These are phyloP conservation scores for Trypoxylon attenuatum DNA, from an alignment of 2,888 invertebrate species.

Conservation along the genomic window DNA sequence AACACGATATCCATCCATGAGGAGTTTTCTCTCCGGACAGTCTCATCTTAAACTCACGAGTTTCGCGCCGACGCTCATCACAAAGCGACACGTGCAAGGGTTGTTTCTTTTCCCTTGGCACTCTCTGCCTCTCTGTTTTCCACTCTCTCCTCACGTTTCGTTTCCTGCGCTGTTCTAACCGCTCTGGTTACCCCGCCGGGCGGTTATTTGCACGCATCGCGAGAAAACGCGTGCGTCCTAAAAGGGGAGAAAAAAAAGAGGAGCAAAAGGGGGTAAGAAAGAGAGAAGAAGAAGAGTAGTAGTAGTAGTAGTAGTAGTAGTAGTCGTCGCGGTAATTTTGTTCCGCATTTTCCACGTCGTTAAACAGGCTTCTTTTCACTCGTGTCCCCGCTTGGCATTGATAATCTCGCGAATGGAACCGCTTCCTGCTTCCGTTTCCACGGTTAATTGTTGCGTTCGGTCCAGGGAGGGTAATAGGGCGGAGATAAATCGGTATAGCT, in stretches of 20 bases:
- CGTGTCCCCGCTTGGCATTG: too few relatives aligned
- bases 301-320: too few relatives aligned
- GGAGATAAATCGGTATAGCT: constrained; percentile 14
- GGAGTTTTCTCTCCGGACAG: too few relatives aligned
- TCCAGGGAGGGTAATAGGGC: not conserved
- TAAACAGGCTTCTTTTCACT: too few relatives aligned
- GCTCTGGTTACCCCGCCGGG: constrained; percentile 6
- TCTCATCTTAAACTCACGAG: constrained; percentile 20
- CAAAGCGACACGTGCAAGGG: constrained; percentile 26
- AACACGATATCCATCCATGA: too few relatives aligned
- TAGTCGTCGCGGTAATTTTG: too few relatives aligned
- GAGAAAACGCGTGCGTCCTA: too few relatives aligned
- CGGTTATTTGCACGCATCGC: constrained; percentile 18
- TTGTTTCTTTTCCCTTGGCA: not conserved
- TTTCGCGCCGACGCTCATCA: constrained; percentile 28
- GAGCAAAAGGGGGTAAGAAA: too few relatives aligned
- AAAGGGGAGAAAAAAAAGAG: too few relatives aligned
- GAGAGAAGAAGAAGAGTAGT: too few relatives aligned
- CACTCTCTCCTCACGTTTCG: not conserved
- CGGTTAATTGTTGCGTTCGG: not conserved
- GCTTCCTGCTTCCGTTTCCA: not conserved
- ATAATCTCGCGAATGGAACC: not conserved
- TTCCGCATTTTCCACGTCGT: too few relatives aligned
- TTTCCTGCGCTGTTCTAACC: too few relatives aligned
- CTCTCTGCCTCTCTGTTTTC: constrained; percentile 1